phyloP scores from a whole-genome alignment of 2,888 invertebrate species.

The Caenorhabditis angaria region DNA sequence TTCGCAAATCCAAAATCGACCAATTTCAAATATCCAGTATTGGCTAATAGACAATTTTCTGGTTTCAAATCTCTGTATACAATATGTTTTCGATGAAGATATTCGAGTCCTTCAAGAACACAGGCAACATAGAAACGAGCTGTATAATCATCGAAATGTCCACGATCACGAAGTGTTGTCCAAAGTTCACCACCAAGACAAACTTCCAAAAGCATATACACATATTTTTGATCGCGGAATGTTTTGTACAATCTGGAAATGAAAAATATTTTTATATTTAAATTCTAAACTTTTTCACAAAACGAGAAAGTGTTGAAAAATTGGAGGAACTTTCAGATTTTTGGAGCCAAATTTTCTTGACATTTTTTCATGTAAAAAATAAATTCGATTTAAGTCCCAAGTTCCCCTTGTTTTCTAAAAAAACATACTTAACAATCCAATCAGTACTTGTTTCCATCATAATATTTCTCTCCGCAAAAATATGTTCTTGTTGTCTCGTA shows the following conservation, averaged over 20 bases:
- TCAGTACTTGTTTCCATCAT: conserved; percentile 81
- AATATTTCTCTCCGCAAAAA: conserved; percentile 86
- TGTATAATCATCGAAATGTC: conserved; percentile 73
- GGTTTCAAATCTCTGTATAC: conserved; percentile 83
- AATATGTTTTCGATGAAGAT: conserved; percentile 93
- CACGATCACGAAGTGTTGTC: conserved; percentile 87
- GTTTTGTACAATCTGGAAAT: conserved; percentile 82
- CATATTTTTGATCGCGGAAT: conserved; percentile 88
- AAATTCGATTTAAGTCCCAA: not conserved
- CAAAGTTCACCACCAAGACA: conserved; percentile 94
- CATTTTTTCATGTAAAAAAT: too few relatives aligned
- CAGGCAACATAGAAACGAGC: conserved; percentile 86
- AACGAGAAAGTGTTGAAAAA: too few relatives aligned
- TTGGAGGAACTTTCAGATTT: too few relatives aligned
- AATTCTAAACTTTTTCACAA: too few relatives aligned
- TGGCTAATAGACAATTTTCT: conserved; percentile 91
- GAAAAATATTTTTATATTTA: conserved; percentile 76
- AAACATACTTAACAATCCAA: conserved; percentile 80
- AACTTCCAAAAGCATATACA: conserved; percentile 93
- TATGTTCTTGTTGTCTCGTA: conserved; percentile 88
- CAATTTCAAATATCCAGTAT: conserved; percentile 92
- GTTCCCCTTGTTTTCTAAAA: conserved; percentile 76
- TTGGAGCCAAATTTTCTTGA: too few relatives aligned
- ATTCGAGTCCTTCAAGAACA: conserved; percentile 97
- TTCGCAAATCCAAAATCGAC: conserved; percentile 83